Evolutionary conservation across 2,888 invertebrate species (phyloP).

Genomic region (Chromoteleia sp.): DNA sequence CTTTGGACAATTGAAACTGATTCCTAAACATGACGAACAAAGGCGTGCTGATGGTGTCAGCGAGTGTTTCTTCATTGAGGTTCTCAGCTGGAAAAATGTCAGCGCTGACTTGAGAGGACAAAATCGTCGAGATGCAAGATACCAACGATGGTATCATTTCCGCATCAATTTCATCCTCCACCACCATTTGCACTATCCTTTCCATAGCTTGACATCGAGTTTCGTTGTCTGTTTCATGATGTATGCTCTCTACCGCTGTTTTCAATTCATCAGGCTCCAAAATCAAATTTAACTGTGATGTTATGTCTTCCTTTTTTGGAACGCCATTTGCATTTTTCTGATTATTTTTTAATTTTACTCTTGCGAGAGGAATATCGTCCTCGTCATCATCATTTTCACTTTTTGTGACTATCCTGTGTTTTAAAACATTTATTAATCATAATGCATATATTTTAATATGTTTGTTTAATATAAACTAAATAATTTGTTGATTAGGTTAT

Average conservation of each 20-base stretch:
- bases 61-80: conserved; percentile 86
- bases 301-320: conserved; percentile 79
- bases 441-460: too few species aligned
- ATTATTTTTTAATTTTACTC: conserved; percentile 88
- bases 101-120: conserved; percentile 86
- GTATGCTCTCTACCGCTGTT: conserved; percentile 86
- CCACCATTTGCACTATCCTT: conserved; percentile 87
- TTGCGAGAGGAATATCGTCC: conserved; percentile 92
- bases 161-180: conserved; percentile 87
- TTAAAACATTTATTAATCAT: too few species aligned
- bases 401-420: conserved; percentile 79
- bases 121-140: conserved; percentile 86
- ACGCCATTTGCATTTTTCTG: conserved; percentile 80
- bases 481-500: too few species aligned
- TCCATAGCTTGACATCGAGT: conserved; percentile 89
- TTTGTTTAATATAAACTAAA: too few species aligned
- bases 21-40: conserved; percentile 95
- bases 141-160: conserved; percentile 87
- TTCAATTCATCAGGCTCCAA: conserved; percentile 86
- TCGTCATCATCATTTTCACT: conserved; percentile 89
- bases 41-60: conserved; percentile 92
- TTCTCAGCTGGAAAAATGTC: conserved; percentile 86
- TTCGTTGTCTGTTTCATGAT: conserved; percentile 87
- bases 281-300: conserved; percentile 79
- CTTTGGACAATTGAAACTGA: conserved; percentile 89